Evolutionary conservation across 2,888 invertebrate species (phyloP).

Genomic region (Conistra vaccinii): DNA sequence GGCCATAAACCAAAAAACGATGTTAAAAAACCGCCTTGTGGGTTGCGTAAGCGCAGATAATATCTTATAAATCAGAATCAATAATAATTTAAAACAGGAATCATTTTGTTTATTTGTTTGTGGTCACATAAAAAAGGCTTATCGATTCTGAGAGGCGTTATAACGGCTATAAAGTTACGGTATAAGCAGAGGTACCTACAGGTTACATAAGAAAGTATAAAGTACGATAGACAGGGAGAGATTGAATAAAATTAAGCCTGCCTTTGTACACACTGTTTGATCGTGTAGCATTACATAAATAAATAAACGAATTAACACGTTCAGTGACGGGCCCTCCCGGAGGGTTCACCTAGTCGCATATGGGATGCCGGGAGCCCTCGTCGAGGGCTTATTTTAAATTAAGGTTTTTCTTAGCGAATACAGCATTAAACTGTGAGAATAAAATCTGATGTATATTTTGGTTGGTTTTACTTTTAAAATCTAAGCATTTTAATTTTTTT

Average conservation of each 20-base stretch:
- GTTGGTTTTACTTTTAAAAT: too few species aligned
- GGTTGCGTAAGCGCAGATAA: constrained; percentile 56
- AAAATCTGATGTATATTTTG: too few species aligned
- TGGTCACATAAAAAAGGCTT: constrained; percentile 41
- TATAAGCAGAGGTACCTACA: constrained; percentile 28
- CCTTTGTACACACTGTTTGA: background rate
- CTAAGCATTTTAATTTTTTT: too few species aligned
- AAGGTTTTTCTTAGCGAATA: too few species aligned
- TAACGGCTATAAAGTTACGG: constrained; percentile 19
- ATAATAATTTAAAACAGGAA: constrained; percentile 53
- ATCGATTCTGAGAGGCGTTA: constrained; percentile 25
- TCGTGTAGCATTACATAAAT: background rate
- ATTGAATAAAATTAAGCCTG: background rate
- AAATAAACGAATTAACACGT: background rate
- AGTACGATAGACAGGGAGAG: background rate
- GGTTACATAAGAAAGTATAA: background rate
- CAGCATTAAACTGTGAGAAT: too few species aligned
- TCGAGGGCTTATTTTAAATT: too few species aligned
- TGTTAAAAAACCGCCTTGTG: constrained; percentile 49
- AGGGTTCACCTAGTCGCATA: too few species aligned
- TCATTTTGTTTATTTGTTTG: constrained; percentile 55
- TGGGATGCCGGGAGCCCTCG: too few species aligned
- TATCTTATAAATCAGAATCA: constrained; percentile 61
- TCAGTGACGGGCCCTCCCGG: too few species aligned
- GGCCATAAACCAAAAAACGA: constrained; percentile 58